Evolutionary conservation across 53 echinoderm and acorn worm species (phyloP), one percentile per base, ranked within the genome.

Genomic region (Apostichopus leukothele): DNA sequence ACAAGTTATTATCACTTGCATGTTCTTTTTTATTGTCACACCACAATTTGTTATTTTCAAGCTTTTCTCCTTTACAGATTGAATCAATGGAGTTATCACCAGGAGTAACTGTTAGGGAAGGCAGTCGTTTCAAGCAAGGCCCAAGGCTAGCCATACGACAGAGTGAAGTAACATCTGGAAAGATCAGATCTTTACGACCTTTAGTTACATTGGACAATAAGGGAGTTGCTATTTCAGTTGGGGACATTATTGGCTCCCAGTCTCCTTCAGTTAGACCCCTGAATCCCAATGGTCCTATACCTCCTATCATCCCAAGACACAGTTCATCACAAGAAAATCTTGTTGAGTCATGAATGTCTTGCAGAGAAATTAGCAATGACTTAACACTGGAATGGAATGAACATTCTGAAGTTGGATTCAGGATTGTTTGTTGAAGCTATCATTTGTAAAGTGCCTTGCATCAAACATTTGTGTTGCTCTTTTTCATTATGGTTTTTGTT

Each of bases 81-180:
- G 97, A 97, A 79, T 95, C 94, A 0, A 97, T 97, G 97, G 95
- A 95, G 57, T 52, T 97, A 53, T 95, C 97, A 54, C 94, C 97
- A 0, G 97, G 97, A 11, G 97, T 97, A 11, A 84, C 95, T 74
- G 97, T 97, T 53, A 94, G 94, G 66, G 97, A 97, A 78, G 97
- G 95, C 79, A 93, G 93, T 77, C 93, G 95, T 52, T 83, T 93
- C 60, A 97, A 95, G 87, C 92, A 95, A 83, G 97, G 97, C 3
- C 95, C 97, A 10, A 94, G 90, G 84, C 91, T 94, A 1, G 90
- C 95, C 67, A 78, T 92, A 51, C 89, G 95, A 75, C 87, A 89
- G 6, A 94, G 90, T 52, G 77, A 91, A 23, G 93, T 97, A 76
- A 95, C 97, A 50, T 97, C 97, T 3, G 97, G 95, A 86, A 95